Percentiles rank a stretch among this genome's conserved stretches.
Conservation (phyloP, 2,113 vertebrate genomes). For the Nothobranchius furzeri region DNA sequence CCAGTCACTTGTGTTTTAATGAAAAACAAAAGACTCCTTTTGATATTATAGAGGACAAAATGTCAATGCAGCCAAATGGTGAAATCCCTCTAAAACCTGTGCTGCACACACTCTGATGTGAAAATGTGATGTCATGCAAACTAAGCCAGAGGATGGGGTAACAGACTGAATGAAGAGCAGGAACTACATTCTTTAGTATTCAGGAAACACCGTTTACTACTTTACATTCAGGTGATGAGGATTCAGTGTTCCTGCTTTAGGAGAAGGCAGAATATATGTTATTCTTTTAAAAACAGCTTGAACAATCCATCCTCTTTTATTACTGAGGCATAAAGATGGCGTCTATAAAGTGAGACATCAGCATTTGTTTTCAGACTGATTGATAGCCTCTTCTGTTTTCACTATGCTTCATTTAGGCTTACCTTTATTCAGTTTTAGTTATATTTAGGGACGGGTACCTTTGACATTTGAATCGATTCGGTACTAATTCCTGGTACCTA, state of each 20-base stretch:
- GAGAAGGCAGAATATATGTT: constrained; percentile 7
- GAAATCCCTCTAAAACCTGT: constrained; percentile 3
- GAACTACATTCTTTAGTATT: neutral
- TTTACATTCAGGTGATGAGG: constrained; percentile 1
- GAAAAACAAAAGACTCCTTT: constrained; percentile 25
- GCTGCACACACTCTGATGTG: neutral
- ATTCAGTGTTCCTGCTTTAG: neutral
- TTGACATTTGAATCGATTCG: too few species aligned
- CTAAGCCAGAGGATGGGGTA: constrained; percentile 3
- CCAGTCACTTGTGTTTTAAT: constrained; percentile 19
- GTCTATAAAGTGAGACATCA: constrained; percentile 14
- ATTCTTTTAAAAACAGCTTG: constrained; percentile 1
- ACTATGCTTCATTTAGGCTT: neutral
- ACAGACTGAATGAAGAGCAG: constrained; percentile 14
- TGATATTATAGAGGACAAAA: constrained; percentile 28
- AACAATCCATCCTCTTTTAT: constrained; percentile 11
- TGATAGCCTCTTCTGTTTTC: constrained; percentile 3
- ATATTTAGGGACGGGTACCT: too few species aligned
- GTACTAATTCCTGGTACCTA: too few species aligned
- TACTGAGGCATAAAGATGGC: constrained; percentile 6
- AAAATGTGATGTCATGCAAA: constrained; percentile 29
- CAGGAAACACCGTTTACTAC: neutral
- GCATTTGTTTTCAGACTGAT: constrained; percentile 25
- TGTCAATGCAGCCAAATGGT: constrained; percentile 30
- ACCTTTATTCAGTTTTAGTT: too few species aligned